These are phyloP conservation scores for Cheirogaleus medius DNA, from an alignment of 2,113 vertebrate genomes.

Conservation along the genomic window DNA sequence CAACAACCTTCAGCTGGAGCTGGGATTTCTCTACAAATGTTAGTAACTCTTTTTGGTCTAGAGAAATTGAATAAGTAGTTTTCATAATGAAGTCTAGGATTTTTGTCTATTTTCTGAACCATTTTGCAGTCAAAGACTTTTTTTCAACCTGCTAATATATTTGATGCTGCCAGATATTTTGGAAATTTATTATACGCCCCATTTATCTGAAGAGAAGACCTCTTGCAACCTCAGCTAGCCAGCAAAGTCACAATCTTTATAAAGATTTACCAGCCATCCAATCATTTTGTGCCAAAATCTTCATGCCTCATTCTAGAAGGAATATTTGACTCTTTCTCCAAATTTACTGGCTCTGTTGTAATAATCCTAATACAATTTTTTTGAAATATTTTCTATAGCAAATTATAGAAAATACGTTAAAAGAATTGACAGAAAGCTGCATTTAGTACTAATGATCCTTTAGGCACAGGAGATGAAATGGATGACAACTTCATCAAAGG, in stretches of 20 bases:
- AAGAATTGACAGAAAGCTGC: neutral
- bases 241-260: neutral
- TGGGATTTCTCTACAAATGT: neutral
- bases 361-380: neutral
- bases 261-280: neutral
- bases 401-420: neutral
- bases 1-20: neutral
- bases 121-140: neutral
- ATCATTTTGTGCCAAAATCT: fast-evolving
- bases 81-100: neutral
- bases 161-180: neutral
- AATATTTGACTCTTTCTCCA: neutral
- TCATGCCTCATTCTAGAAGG: neutral
- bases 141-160: neutral
- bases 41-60: neutral
- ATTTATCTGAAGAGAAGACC: neutral
- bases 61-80: neutral
- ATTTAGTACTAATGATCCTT: neutral
- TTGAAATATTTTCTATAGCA: neutral
- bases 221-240: neutral
- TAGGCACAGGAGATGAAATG: neutral
- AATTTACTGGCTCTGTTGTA: neutral
- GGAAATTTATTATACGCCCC: neutral
- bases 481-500: neutral
- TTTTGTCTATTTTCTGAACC: neutral